Evolutionary conservation across 2,113 vertebrate genomes (phyloP).

Genomic region (Plecotus auritus): DNA sequence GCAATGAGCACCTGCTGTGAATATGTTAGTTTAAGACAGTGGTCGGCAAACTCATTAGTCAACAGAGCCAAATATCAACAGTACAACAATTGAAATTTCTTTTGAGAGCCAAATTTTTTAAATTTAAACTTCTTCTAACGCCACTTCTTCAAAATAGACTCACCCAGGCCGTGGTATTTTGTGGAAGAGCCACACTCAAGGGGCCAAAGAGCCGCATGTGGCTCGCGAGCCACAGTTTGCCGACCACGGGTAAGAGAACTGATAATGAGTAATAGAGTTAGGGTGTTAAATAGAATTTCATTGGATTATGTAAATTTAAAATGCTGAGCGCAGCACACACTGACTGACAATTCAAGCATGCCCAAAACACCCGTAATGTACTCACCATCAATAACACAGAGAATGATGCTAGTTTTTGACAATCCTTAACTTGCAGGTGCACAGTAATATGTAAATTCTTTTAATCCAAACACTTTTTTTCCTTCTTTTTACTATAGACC

Average conservation of each 20-base stretch:
- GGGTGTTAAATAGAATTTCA: not conserved
- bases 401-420: not conserved
- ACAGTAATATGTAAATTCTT: not conserved
- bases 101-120: no score
- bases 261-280: conserved; percentile 31
- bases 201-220: no score
- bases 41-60: no score
- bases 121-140: no score
- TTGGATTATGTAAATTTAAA: conserved; percentile 29
- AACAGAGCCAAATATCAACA: no score
- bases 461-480: not conserved
- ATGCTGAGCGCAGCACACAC: not conserved
- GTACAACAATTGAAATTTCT: no score
- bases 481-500: conserved; percentile 80
- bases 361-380: not conserved
- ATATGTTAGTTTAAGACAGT: conserved; percentile 28
- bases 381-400: not conserved
- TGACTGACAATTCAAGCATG: conserved; percentile 7
- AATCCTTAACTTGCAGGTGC: not conserved
- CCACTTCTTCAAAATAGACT: no score
- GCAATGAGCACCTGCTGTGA: not conserved
- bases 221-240: no score
- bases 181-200: no score
- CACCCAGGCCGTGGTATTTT: no score
- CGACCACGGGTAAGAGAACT: no score